Percentiles rank a stretch among this genome's conserved stretches.
Evolutionary conservation across 2,797 vertebrate genomes (phyloP).

Genomic region (Sebastes goodei): DNA sequence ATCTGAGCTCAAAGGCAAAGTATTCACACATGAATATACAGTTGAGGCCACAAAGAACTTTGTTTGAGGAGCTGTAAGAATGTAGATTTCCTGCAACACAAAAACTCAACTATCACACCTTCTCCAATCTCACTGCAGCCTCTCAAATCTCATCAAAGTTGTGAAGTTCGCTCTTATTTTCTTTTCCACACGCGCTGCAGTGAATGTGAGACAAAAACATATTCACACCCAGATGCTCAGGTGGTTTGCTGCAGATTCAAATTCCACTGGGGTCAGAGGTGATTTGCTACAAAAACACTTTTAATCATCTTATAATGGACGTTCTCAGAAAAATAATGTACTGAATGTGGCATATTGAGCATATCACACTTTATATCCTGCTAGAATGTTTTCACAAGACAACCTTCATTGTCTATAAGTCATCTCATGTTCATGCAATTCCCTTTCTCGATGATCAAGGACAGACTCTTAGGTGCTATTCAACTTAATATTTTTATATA

Average conservation of each 20-base stretch:
- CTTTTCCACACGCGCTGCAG: not conserved
- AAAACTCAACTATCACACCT: not conserved
- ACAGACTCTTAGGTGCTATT: not conserved
- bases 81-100: not conserved
- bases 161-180: conserved; percentile 14
- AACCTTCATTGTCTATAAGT: not conserved
- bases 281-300: conserved; percentile 1
- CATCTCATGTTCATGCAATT: not conserved
- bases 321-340: not conserved
- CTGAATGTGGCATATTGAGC: not conserved
- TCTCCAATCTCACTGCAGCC: conserved; percentile 1
- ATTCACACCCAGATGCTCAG: conserved; percentile 9
- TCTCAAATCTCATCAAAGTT: conserved; percentile 17
- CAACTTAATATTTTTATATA: not conserved
- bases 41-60: not conserved
- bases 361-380: not conserved
- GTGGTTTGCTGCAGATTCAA: not conserved
- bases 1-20: not conserved
- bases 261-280: not conserved
- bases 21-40: not conserved
- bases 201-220: conserved; percentile 12
- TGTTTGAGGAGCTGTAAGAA: not conserved
- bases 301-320: conserved; percentile 10
- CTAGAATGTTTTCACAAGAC: not conserved
- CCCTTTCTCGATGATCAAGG: not conserved